Evolutionary conservation across 2,888 invertebrate species (phyloP), one percentile per base, ranked within the genome.

Genomic region (Drosophila pullipes): DNA sequence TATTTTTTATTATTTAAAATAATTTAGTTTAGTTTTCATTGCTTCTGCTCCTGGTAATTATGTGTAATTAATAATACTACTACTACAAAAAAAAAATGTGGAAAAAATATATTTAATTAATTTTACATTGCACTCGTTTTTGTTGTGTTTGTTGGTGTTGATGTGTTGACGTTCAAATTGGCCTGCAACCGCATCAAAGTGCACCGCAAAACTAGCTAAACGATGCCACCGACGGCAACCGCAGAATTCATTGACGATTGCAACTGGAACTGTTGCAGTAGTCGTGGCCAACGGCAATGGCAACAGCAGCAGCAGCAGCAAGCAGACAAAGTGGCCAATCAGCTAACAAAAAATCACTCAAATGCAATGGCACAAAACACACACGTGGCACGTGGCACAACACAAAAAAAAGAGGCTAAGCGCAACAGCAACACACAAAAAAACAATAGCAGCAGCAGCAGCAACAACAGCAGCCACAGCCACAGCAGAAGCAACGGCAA

Each of bases 181-280:
- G 71, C 62, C 69, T 63, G 73, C 68, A 79, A 77, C 82, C 89
- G 74, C 83, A 74, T 74, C 83, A 84, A 84, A 85, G 80, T 69
- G 50, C 65, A 76, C 89, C 86, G 57, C 86, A 84, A 81, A 83
- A 80, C 84, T 80, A 83, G 87, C 84, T 84, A 81, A 78, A 71
- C 67, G 54, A 52, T 63, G 68, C 71, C 50, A 47, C 62, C 64
- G 69, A 61, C 69, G 69, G 62, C 71, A 67, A 61, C 75, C 78
- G 66, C 73, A 72, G 50, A 53, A 58, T n/a, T 28, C 18, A 58
- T 44, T 53, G 30, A 13, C 53, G 52, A 54, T 49, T 54, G 72
- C 65, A 50, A 30, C 47, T 68, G 73, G 63, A 76, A 67, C 62
- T 76, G 66, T 61, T 71, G 71, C 71, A 60, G 52, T 58, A 49